Evolutionary conservation across 2,113 vertebrate species (phyloP).

Genomic region (Willisornis vidua): DNA sequence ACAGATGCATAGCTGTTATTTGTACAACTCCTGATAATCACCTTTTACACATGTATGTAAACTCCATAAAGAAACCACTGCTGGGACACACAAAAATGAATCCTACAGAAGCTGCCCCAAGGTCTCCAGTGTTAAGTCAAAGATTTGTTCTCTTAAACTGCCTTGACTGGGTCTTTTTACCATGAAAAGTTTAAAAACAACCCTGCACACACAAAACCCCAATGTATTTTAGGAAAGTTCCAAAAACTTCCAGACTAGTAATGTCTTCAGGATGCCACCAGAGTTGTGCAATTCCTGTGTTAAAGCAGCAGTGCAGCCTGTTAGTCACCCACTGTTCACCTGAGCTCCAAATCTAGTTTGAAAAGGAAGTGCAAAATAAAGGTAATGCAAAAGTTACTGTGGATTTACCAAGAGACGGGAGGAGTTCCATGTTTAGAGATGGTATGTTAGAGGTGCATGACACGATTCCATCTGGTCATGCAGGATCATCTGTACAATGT

Average conservation of each 20-base stretch:
- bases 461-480: neutral
- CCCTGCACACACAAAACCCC: neutral
- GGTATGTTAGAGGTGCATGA: neutral
- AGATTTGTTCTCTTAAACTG: neutral
- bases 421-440: neutral
- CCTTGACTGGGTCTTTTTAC: neutral
- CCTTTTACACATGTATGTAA: neutral
- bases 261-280: neutral
- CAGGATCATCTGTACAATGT: neutral
- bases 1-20: neutral
- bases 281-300: neutral
- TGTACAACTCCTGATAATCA: neutral
- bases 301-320: neutral
- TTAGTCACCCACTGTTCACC: neutral
- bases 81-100: neutral
- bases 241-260: neutral
- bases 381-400: neutral
- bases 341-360: neutral
- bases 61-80: neutral
- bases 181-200: neutral
- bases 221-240: neutral
- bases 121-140: neutral
- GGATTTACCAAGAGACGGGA: neutral
- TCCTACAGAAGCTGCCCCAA: neutral
- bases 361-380: neutral